Percentiles rank a stretch among this genome's conserved stretches.
phyloP scores from a whole-genome alignment of 2,888 invertebrate species.

The Drosophila cyrtoloma region DNA sequence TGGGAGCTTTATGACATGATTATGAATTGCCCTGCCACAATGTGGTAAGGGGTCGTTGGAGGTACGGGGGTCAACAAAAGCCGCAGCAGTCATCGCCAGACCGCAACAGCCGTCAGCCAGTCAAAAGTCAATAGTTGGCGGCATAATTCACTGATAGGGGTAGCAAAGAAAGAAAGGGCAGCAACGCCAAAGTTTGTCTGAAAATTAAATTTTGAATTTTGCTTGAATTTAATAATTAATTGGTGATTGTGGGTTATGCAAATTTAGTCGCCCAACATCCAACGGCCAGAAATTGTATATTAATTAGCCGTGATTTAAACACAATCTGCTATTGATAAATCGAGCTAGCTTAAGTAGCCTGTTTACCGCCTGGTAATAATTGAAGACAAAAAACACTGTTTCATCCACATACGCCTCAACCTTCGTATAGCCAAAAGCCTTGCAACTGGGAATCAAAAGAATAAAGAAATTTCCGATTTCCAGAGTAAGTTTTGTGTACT shows the following conservation, averaged over 20 bases:
- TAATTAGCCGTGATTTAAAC: slow-evolving; percentile 53
- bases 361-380: neutral
- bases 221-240: slow-evolving; percentile 76
- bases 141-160: slow-evolving; percentile 24
- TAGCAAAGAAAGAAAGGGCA: neutral
- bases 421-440: neutral
- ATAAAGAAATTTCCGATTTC: neutral
- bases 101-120: slow-evolving; percentile 46
- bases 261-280: slow-evolving; percentile 40
- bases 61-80: slow-evolving; percentile 65
- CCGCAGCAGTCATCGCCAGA: slow-evolving; percentile 60
- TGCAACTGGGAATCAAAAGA: neutral
- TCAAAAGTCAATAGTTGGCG: slow-evolving; percentile 79
- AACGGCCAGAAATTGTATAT: slow-evolving; percentile 54
- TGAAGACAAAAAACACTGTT: neutral
- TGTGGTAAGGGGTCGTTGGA: neutral
- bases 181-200: slow-evolving; percentile 51
- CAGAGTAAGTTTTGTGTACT: neutral
- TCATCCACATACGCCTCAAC: neutral
- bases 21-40: slow-evolving; percentile 75
- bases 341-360: neutral
- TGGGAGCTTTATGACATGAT: slow-evolving; percentile 76
- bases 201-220: slow-evolving; percentile 73
- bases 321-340: neutral
- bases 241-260: slow-evolving; percentile 67